A percentile compares a stretch with the other conserved stretches of the same genome.
These are phyloP conservation scores for Chymomyza procnemis DNA, from an alignment of 2,888 invertebrate genomes.

Conservation along the genomic window DNA sequence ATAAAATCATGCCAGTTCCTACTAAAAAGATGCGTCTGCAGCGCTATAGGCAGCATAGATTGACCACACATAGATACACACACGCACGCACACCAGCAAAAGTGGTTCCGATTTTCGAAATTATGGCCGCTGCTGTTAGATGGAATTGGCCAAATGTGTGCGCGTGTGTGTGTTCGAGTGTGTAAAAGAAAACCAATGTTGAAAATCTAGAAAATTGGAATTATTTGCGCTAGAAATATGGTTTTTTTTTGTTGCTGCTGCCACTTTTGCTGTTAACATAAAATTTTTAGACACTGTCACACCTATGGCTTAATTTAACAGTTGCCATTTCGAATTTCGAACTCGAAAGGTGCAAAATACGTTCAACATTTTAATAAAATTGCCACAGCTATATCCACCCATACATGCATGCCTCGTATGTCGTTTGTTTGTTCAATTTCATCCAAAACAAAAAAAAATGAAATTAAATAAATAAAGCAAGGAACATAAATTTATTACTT, in stretches of 20 bases:
- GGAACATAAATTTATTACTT: conserved; percentile 67
- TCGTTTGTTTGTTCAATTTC: neutral
- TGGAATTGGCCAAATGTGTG: conserved; percentile 30
- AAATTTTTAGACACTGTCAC: conserved; percentile 25
- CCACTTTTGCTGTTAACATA: neutral
- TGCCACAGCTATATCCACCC: neutral
- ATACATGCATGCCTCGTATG: neutral
- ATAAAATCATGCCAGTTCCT: conserved; percentile 64
- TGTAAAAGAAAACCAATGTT: conserved; percentile 52
- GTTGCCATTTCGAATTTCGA: conserved; percentile 67
- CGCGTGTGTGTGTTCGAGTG: neutral
- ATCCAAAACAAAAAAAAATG: neutral
- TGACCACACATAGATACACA: conserved; percentile 25
- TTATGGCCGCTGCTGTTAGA: conserved; percentile 47
- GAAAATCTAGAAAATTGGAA: conserved; percentile 66
- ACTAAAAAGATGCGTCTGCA: conserved; percentile 61
- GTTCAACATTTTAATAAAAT: neutral
- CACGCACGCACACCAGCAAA: conserved; percentile 10
- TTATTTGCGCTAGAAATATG: conserved; percentile 42
- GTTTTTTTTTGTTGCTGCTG: neutral
- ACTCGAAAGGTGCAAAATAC: conserved; percentile 61
- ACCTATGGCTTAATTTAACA: conserved; percentile 46
- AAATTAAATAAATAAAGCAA: conserved; percentile 23
- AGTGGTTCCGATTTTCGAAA: conserved; percentile 49
- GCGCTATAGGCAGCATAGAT: conserved; percentile 50